Conservation (phyloP, 2,113 vertebrate species). For the Rhea americana region DNA sequence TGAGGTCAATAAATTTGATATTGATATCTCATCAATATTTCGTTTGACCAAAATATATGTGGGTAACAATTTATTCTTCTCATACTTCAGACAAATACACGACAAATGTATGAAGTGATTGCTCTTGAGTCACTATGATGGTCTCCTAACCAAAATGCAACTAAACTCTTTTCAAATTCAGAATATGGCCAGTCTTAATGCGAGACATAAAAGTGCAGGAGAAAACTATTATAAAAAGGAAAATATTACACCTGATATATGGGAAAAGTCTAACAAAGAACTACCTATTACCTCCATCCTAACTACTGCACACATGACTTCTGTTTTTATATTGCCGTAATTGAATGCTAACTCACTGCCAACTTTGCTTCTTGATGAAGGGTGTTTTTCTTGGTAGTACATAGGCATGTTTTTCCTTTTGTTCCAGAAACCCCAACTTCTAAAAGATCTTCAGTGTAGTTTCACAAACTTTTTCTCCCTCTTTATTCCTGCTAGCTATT, state of each 20-base stretch:
- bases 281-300: neutral
- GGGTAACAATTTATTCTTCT: neutral
- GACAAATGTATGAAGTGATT: conserved; percentile 1
- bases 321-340: neutral
- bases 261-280: neutral
- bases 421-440: neutral
- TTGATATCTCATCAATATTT: neutral
- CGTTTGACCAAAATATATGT: neutral
- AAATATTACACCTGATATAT: neutral
- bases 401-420: neutral
- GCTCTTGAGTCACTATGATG: neutral
- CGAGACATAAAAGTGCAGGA: neutral
- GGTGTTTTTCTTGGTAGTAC: neutral
- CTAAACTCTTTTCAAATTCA: neutral
- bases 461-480: neutral
- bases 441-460: neutral
- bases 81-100: neutral
- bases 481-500: neutral
- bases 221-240: neutral
- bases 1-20: neutral
- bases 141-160: neutral
- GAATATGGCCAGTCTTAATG: neutral
- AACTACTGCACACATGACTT: neutral
- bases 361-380: neutral
- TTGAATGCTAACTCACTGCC: neutral